Evolutionary conservation across 2,888 invertebrate genomes (phyloP).

Genomic region (Ecliptopera silaceata): DNA sequence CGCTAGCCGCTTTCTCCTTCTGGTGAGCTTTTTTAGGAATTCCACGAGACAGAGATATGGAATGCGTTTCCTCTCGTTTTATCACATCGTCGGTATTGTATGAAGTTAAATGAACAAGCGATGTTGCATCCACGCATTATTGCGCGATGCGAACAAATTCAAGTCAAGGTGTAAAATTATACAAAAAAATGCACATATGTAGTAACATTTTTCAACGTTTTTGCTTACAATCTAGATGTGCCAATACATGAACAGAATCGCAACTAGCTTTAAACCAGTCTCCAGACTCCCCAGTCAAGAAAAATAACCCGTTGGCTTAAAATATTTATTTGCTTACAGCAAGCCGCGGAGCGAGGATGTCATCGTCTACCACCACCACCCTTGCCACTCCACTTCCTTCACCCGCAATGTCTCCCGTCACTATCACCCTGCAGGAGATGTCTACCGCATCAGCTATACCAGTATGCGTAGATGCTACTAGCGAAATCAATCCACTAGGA

Average conservation of each 20-base stretch:
- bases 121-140: too few relatives aligned
- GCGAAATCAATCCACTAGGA: constrained; percentile 55
- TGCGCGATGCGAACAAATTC: too few relatives aligned
- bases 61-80: constrained; percentile 38
- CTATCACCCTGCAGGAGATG: constrained; percentile 52
- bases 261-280: too few relatives aligned
- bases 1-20: constrained; percentile 82
- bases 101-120: neutral
- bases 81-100: neutral
- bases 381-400: constrained; percentile 40
- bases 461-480: constrained; percentile 57
- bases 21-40: constrained; percentile 59
- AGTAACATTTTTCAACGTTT: too few relatives aligned
- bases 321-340: constrained; percentile 40
- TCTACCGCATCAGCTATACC: constrained; percentile 47
- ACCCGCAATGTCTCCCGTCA: constrained; percentile 42
- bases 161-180: too few relatives aligned
- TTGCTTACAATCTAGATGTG: too few relatives aligned
- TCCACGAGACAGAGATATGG: constrained; percentile 44
- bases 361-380: constrained; percentile 42
- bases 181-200: too few relatives aligned
- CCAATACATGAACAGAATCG: too few relatives aligned
- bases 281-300: too few relatives aligned
- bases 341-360: constrained; percentile 51
- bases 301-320: neutral